Evolutionary conservation across 2,888 invertebrate species (phyloP).

Genomic region (Acanthosepion esculentum): DNA sequence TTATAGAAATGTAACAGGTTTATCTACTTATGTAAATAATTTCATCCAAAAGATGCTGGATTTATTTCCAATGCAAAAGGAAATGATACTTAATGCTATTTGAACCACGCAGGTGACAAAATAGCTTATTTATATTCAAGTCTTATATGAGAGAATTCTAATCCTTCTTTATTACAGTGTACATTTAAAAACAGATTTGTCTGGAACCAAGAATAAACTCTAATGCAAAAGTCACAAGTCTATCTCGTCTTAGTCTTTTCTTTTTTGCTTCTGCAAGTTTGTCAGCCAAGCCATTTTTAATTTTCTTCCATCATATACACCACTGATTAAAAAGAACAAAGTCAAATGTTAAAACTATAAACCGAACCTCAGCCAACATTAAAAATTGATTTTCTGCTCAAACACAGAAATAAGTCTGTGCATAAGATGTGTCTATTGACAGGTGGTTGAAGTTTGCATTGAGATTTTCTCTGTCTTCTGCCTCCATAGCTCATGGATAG

Average conservation of each 20-base stretch:
- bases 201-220: conserved; percentile 20
- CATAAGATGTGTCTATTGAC: background rate
- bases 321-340: background rate
- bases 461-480: background rate
- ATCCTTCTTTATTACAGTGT: background rate
- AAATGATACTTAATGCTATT: background rate
- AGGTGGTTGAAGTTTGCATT: conserved; percentile 9
- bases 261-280: background rate
- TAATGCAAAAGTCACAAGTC: background rate
- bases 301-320: background rate
- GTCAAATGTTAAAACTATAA: conserved; percentile 23
- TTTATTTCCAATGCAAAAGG: background rate
- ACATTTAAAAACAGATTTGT: conserved; percentile 15
- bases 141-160: background rate
- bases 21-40: background rate
- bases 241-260: background rate
- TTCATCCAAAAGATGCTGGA: background rate
- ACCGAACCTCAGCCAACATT: conserved; percentile 20
- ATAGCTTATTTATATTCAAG: background rate
- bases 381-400: conserved; percentile 33
- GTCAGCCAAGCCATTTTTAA: conserved; percentile 2
- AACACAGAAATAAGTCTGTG: conserved; percentile 15
- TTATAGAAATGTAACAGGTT: background rate
- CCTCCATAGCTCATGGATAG: background rate
- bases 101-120: background rate